Evolutionary conservation across 1,140 invertebrate species (phyloP), one percentile per base, ranked within the genome.

Genomic region (Drosophila carrolli): DNA sequence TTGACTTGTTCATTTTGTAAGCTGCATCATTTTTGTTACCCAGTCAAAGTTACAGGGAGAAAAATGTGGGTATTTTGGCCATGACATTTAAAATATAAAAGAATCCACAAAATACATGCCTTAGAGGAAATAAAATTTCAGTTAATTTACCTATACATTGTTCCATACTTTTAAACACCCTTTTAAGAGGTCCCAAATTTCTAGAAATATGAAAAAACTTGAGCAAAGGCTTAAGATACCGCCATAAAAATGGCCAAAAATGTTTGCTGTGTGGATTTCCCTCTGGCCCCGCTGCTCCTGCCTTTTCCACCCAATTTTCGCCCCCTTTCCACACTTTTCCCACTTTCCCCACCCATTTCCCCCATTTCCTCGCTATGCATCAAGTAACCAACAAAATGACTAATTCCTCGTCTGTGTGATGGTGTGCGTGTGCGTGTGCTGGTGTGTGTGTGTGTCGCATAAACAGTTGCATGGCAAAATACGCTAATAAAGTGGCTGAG

Each of bases 351-450:
- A 1, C 67, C 38, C 19, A 23, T 9, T 41, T 9, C 16, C 29
- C 9, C 46, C 35, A 23, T 48, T 41, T 55, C 55, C 38, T 19
- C 16, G 46, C 68, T 75, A 88, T 88, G 83, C 83, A 88, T 88
- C 83, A 88, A 88, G 79, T 88, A 80, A 88, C 83, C 83, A 88
- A 89, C 83, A 88, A 89, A 88, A 88, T 89, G 84, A 88, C 83
- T 83, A 88, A 88, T 88, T 88, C 83, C 60, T 79, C 47, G 51
- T 53, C 47, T 58, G 53, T 75, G 65, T 78, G 59, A 63, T 53
- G 40, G 67, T 59, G 48, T 37, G 32, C 29, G 7, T 37, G 19
- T 23, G 35, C 13, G 57, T 59, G 48, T 50, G 44, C 50, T 23
- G 38, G 62, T 62, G 53, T 79, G 80, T 63, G 57, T 85, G 76